phyloP scores from a whole-genome alignment of 2,797 vertebrate genomes.

The Hydrolagus colliei region DNA sequence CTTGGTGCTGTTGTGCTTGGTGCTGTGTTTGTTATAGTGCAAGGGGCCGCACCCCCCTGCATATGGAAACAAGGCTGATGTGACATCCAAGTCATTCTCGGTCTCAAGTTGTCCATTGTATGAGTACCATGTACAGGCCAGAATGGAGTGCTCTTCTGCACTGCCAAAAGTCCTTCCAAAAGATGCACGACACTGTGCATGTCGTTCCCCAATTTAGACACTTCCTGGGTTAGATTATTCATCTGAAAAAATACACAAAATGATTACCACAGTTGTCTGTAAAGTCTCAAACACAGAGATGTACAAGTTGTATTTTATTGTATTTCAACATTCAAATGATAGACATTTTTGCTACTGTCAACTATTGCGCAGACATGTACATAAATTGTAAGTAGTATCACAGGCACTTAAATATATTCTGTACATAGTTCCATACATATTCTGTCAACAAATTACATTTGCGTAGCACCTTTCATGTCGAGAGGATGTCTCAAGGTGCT shows the following conservation, averaged over 20 bases:
- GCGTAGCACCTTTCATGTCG: too few species aligned
- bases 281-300: neutral
- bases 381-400: too few species aligned
- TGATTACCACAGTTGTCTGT: neutral
- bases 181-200: constrained; percentile 61
- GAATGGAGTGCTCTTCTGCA: constrained; percentile 49
- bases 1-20: constrained; percentile 44
- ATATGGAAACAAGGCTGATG: constrained; percentile 50
- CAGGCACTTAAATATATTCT: too few species aligned
- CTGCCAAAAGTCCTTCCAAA: constrained; percentile 53
- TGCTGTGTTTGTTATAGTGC: constrained; percentile 53
- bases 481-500: too few species aligned
- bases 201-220: constrained; percentile 61
- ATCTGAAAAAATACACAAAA: constrained; percentile 51
- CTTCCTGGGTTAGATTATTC: constrained; percentile 59
- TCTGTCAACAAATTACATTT: too few species aligned
- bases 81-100: constrained; percentile 47
- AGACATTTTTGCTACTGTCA: neutral
- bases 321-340: neutral
- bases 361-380: too few species aligned
- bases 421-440: too few species aligned
- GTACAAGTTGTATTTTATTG: neutral
- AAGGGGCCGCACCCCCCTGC: constrained; percentile 46
- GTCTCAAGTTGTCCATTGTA: constrained; percentile 49
- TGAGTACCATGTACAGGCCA: constrained; percentile 52